Conservation (phyloP, 2,113 vertebrate genomes). For the human (Homo sapiens) region GRCh38 chr11:34464001-34464500, state of each 20-base stretch:
- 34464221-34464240: conserved; percentile 95
- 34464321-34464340: background rate
- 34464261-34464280: background rate
- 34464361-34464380: background rate
- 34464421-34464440: background rate
- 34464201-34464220: conserved; percentile 90
- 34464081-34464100: background rate
- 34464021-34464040: background rate
- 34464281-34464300: background rate
- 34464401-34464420: background rate
- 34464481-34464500: background rate
- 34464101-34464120: conserved; percentile 97
- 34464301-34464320: background rate
- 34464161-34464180: conserved; percentile 80
- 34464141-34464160: conserved; percentile 84
- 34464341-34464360: background rate
- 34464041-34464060: background rate
- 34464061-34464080: background rate
- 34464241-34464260: background rate
- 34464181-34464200: conserved; percentile 86
- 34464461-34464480: background rate
- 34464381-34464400: too few species aligned
- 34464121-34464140: conserved; percentile 96
- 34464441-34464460: background rate
- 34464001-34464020: background rate